Base-by-base conservation (phyloP, 2,113 vertebrate species). In the Alexandromys fortis region DNA sequence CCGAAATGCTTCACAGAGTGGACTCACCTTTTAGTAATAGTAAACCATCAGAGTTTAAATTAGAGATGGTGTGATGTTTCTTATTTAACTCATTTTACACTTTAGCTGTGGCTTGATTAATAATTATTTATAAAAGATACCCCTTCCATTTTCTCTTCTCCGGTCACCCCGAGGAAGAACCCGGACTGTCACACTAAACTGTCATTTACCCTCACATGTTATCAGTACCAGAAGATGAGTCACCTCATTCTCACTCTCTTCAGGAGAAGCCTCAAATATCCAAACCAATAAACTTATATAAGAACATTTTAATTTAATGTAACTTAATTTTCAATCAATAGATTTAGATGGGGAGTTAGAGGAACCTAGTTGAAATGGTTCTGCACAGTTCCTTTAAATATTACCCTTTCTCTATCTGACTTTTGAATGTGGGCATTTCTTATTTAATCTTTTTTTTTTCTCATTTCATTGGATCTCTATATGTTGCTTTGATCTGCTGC, bases 111-210 rank as follows among this genome's bases (percentile, higher is more conserved):
- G 7, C 86, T 86, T 89, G 68, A 77, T 63, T 94, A 30, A 87
- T 92, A 90, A 87, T 26, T 92, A 92, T 77, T 97, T 87, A 94
- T 90, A 30, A 81, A 91, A 82, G 49, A 87, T 30, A 92, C 47
- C 16, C 30, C 75, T 92, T 90, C 55, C 55, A 83, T 87, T 83
- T 82, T 91, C 49, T 93, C 78, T 76, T 94, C 68, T 94, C 12
- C 61, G 86, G n/a, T 72, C 76, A 65, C 65, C 33, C 45, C 55
- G 17, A 67, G 45, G 61, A 87, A 83, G 77, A 58, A 55, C 89
- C 89, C 21, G 82, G 22, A 95, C 19, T 58, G 28, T 72, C 72
- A 79, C 28, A 45, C 76, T 86, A 79, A 94, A 94, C 55, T 73
- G 6, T 78, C 30, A 83, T 42, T 79, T 94, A 77, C 17, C 7